Base-by-base conservation (phyloP, 2,113 vertebrate species). In the Tragulus kanchil region DNA sequence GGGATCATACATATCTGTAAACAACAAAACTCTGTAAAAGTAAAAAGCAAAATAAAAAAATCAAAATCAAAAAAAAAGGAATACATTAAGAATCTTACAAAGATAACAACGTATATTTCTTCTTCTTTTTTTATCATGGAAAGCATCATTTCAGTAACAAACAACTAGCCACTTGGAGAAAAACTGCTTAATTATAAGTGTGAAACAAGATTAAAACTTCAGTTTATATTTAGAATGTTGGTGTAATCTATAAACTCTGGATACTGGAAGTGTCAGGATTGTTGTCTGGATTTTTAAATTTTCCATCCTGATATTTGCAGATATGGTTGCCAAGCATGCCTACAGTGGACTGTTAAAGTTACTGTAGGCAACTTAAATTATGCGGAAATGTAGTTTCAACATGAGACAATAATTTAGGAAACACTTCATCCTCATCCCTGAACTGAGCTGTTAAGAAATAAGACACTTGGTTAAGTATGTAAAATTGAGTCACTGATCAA, bases 401-500 rank as follows among this genome's bases (percentile, higher is more conserved):
- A 7, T 50, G 50, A 81, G 59, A 84, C 10, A 71, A 56, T 52
- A 28, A 84, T 45, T 78, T 45, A 6, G 48, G 75, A 58, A 36
- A 17, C 82, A 23, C 36, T 82, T 85, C 52, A 48, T 52, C 15
- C 42, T 83, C 15, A 28, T 3, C 6, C 4, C 8, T 26, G 54
- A 65, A 56, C 6, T 1, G 7, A 12, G 25, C n/a, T 52, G 0
- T 36, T 62, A 64, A 45, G 36, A 93, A 88, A 62, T 45, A 6
- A 17, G 1, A 8, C 12, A 45, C 5, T 0, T 0, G 3, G 48
- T 8, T 25, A 82, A 90, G 15, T 31, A 17, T 0, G 45, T 64
- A n/a, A 52, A 87, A 56, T 42, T n/a, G 19, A 7, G 16, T 56
- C 7, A 56, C 3, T 19, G 71, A 85, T 14, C 5, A 21, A 58